A percentile compares a stretch with the other conserved stretches of the same genome.
These are phyloP conservation scores for Heteromurus nitidus DNA, from an alignment of 2,888 invertebrate genomes.

Conservation along the genomic window DNA sequence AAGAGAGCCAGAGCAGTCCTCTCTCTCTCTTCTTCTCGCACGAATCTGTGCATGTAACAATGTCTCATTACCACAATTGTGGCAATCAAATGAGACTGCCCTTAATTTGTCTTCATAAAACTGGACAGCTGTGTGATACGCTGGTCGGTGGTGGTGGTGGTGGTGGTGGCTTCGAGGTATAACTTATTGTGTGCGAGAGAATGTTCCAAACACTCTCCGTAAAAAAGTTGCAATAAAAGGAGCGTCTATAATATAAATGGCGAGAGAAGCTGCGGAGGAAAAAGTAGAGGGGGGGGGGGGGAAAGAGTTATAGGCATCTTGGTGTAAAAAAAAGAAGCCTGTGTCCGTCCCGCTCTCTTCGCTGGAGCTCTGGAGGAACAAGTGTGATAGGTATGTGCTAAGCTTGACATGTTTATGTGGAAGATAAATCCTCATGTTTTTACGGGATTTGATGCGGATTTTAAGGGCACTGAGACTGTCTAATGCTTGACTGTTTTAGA, in stretches of 20 bases:
- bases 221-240: constrained; percentile 34
- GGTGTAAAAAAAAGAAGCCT: constrained; percentile 25
- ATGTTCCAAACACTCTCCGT: constrained; percentile 29
- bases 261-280: too few species aligned
- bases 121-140: neutral
- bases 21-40: too few species aligned
- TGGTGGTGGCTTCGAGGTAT: constrained; percentile 14
- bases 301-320: constrained; percentile 1
- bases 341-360: constrained; percentile 16
- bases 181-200: constrained; percentile 27
- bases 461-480: constrained; percentile 19
- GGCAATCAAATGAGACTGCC: constrained; percentile 47
- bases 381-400: constrained; percentile 39
- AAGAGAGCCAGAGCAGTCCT: too few species aligned
- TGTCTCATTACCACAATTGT: constrained; percentile 54
- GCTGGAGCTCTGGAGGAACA: constrained; percentile 25
- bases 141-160: neutral
- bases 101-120: constrained; percentile 52
- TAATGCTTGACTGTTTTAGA: too few species aligned
- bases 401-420: constrained; percentile 50
- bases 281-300: too few species aligned
- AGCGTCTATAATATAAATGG: too few species aligned
- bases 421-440: constrained; percentile 52
- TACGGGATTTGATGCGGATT: constrained; percentile 45
- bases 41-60: constrained; percentile 22